Base-by-base conservation (phyloP, 1,140 invertebrate genomes). In the Diplogasteroides magnus region DNA sequence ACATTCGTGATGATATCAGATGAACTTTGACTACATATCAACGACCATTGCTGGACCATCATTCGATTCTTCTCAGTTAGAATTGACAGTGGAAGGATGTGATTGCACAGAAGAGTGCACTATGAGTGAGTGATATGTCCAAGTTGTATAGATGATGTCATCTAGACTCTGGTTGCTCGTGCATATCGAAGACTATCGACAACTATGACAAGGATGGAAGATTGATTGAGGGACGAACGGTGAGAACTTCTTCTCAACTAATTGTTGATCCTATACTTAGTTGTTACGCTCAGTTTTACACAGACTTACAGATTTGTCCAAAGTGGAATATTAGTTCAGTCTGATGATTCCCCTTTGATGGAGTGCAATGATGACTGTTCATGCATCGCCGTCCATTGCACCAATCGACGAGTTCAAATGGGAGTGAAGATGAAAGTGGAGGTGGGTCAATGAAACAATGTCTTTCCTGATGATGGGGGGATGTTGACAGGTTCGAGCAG, bases 11-110 rank as follows among this genome's bases (percentile, higher is more conserved):
- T n/a, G n/a, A n/a, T 48, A 6, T 48, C 37, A 48, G 61, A 70
- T 77, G 74, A 59, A 77, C 29, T 77, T 78, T 55, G 62, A 75
- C 23, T 63, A 67, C 55, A 69, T 77, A 55, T n/a, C 31, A 2
- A 62, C 31, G n/a, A 77, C 64, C n/a, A 32, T 77, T 27, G 55
- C 31, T 1, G 76, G 75, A 13, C 59, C 66, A 13, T 72, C 71
- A 32, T 29, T 73, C 14, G 68, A 76, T 14, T 25, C 63, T 2
- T 25, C 27, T 48, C 25, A 56, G 13, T 67, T 76, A 23, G 65
- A 63, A 2, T 62, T 74, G 13, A 55, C 64, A 2, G 64, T 77
- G n/a, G 57, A 67, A 57, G 75, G 75, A 13, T 77, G 75, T 56
- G 31, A 65, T 1, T 77, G 75, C n/a, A 71, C 66, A 14, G 59